Percentiles rank a stretch among this genome's conserved stretches.
Evolutionary conservation across 2,888 invertebrate genomes (phyloP).

Genomic region (Luperina testacea): DNA sequence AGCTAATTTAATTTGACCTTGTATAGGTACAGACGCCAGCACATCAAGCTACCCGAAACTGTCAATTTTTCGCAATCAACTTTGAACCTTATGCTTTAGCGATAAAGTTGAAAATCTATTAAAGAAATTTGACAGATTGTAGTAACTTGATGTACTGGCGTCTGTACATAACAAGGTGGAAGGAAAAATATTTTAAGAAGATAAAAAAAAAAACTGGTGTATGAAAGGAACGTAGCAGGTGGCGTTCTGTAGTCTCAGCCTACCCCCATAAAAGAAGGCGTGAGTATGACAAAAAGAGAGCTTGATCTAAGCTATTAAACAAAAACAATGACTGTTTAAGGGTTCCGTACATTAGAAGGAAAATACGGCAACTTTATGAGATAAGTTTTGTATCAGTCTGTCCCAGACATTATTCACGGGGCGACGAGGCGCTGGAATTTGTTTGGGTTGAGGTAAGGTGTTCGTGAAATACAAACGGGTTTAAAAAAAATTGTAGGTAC

Average conservation of each 20-base stretch:
- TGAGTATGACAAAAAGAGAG: not conserved
- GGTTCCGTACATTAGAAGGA: constrained; percentile 7
- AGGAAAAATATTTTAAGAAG: not conserved
- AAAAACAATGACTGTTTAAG: not conserved
- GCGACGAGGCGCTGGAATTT: not conserved
- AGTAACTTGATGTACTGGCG: no score
- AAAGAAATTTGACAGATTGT: no score
- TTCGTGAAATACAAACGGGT: not conserved
- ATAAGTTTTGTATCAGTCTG: constrained; percentile 6
- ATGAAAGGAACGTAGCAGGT: not conserved
- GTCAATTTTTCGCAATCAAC: no score
- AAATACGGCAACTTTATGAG: constrained; percentile 8
- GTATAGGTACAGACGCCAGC: not conserved
- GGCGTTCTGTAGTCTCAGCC: no score
- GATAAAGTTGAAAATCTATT: no score
- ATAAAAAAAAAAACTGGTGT: not conserved
- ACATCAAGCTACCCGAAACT: no score
- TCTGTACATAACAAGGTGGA: not conserved
- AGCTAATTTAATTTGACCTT: no score
- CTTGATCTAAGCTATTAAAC: not conserved
- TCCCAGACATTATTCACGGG: not conserved
- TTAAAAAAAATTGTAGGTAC: not conserved
- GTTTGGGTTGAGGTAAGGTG: not conserved
- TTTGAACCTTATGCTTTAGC: no score
- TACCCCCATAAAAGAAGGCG: not conserved